A percentile compares a stretch with the other conserved stretches of the same genome.
phyloP scores from a whole-genome alignment of 2,888 invertebrate genomes.

The Zhengitettix transpicula region DNA sequence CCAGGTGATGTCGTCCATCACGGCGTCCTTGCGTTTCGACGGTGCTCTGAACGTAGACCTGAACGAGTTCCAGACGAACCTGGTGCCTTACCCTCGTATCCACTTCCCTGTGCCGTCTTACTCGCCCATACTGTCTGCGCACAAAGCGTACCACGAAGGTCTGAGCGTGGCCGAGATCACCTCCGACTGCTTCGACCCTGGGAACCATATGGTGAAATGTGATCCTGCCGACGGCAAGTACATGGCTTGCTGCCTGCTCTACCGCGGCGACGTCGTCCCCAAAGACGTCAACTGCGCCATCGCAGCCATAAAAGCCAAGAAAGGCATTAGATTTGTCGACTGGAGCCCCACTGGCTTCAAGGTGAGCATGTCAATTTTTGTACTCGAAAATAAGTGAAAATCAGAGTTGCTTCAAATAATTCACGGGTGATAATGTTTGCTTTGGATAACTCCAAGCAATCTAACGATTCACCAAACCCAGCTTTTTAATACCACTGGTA shows the following conservation, averaged over 20 bases:
- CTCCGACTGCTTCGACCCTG: constrained; percentile 72
- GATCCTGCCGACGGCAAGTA: constrained; percentile 72
- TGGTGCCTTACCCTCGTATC: constrained; percentile 34
- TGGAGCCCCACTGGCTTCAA: constrained; percentile 92
- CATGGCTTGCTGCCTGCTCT: constrained; percentile 77
- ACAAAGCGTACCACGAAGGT: constrained; percentile 57
- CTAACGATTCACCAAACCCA: no score
- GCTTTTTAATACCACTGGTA: no score
- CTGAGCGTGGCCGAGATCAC: constrained; percentile 71
- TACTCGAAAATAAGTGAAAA: no score
- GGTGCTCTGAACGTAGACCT: constrained; percentile 35
- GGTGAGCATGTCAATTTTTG: constrained; percentile 24
- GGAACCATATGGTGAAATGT: constrained; percentile 82
- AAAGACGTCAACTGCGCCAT: constrained; percentile 78
- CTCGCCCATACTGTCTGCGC: constrained; percentile 35
- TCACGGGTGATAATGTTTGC: no score
- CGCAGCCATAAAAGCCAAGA: constrained; percentile 57
- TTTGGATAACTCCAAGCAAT: no score
- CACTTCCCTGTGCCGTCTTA: constrained; percentile 28
- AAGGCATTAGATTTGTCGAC: constrained; percentile 76
- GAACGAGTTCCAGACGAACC: constrained; percentile 31
- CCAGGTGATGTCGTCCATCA: constrained; percentile 28
- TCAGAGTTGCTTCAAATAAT: no score
- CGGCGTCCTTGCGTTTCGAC: constrained; percentile 31
- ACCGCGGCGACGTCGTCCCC: constrained; percentile 79